Conservation (phyloP, 2,113 vertebrate genomes). For the Gavialis gangeticus region DNA sequence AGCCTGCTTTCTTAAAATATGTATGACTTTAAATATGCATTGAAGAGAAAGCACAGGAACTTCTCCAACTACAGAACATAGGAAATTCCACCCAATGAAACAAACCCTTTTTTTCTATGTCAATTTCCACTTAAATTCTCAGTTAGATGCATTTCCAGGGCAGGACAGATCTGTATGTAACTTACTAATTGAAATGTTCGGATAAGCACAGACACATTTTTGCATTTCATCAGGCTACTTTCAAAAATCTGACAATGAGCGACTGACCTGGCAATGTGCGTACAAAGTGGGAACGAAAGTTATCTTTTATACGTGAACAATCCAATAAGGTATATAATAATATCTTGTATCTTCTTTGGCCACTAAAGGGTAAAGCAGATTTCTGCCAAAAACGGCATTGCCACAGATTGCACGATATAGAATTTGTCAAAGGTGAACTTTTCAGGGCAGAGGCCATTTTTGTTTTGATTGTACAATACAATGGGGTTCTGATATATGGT, state of each 20-base stretch:
- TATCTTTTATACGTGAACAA: background rate
- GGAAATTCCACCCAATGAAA: background rate
- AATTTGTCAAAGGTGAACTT: too few species aligned
- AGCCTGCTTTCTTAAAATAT: background rate
- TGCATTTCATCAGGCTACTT: too few species aligned
- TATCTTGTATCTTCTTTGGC: background rate
- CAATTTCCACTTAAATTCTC: too few species aligned
- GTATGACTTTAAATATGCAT: background rate
- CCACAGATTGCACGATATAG: too few species aligned
- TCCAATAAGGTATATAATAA: too few species aligned
- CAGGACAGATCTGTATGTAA: too few species aligned
- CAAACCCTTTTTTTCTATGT: background rate
- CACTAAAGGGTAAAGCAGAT: constrained; percentile 5
- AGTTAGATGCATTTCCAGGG: too few species aligned
- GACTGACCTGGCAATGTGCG: background rate
- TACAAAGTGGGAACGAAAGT: background rate
- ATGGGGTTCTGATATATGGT: background rate
- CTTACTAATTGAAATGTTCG: too few species aligned
- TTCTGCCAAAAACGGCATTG: constrained; percentile 20
- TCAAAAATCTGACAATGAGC: background rate
- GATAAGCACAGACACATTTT: too few species aligned
- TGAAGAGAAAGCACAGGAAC: background rate
- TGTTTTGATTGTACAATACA: background rate
- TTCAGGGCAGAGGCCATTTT: background rate
- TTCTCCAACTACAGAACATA: background rate